Evolutionary conservation across 35 echinoderm and acorn worm genomes (phyloP), one percentile per base, ranked within the genome.

Genomic region (Diadema setosum): DNA sequence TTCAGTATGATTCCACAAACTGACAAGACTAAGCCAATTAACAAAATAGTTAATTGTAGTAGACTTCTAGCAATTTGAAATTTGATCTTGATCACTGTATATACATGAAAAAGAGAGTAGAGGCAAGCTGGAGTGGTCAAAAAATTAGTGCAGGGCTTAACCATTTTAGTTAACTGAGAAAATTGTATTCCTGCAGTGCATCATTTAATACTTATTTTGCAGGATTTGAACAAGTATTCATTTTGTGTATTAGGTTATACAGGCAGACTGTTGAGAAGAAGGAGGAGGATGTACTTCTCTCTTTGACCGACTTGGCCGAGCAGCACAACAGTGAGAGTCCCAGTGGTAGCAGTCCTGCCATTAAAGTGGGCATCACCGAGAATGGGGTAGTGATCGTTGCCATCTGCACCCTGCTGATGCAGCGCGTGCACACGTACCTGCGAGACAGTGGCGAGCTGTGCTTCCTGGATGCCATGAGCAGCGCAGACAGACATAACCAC

Each of bases 381-480:
- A 56, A 83, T 45, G 70, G 76, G 15, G 24, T 41, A 11, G 34
- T 81, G 17, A 70, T 87, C 14, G 85, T 58, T 17, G 84, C 81
- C 23, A 31, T 87, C 21, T 85, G 83, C 35, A 87, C 85, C 46
- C 83, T 73, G 9, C 46, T 65, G 31, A 91, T 91, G 48, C 27
- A 58, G 48, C 36, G 65, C 20, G 83, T 87, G 29, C 63, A 91
- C 43, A 16, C 31, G 26, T 39, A 40, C 17, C 45, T 43, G 27
- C 65, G 42, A 75, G 40, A 78, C 25, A 60, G 56, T 45, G 48
- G 70, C 16, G 84, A 90, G 63, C 56, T 94, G 20, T 46, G 31
- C 42, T 90, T 94, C 39, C 23, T 90, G 8, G 92, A 94, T 73
- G 49, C 87, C 20, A 81, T 82, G 27, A 80, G 81, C 26, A 85